A percentile compares a stretch with the other conserved stretches of the same genome.
Conservation (phyloP, 2,888 invertebrate genomes). For the Punctoribates punctum region DNA sequence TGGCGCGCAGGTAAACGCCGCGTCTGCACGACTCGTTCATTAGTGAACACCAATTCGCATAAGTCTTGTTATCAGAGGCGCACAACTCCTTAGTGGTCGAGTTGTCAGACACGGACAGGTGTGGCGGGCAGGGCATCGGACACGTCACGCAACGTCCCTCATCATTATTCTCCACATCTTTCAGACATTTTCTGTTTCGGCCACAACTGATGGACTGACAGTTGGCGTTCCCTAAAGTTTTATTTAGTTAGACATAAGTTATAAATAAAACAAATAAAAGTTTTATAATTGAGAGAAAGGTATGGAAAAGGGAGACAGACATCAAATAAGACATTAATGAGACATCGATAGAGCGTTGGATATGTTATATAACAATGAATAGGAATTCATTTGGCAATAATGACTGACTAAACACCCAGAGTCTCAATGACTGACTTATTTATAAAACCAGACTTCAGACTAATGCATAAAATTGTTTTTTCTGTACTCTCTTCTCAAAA, state of each 20-base stretch:
- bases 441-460: conserved; percentile 31
- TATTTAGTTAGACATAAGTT: not conserved
- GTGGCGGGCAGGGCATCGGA: conserved; percentile 46
- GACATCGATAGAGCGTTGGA: not conserved
- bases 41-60: conserved; percentile 74
- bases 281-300: conserved; percentile 27
- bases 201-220: conserved; percentile 66
- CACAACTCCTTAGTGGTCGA: conserved; percentile 57
- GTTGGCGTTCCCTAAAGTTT: conserved; percentile 61
- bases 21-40: conserved; percentile 66
- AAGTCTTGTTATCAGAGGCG: conserved; percentile 69
- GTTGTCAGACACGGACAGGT: conserved; percentile 46
- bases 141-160: conserved; percentile 70
- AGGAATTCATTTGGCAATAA: not conserved
- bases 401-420: conserved; percentile 7
- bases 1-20: conserved; percentile 40
- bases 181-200: conserved; percentile 66
- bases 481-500: not conserved
- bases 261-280: not conserved
- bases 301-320: not conserved
- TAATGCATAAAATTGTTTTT: conserved; percentile 15
- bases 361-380: not conserved
- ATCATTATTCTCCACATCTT: conserved; percentile 61
- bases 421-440: conserved; percentile 7
- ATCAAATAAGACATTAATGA: not conserved